A percentile compares a stretch with the other conserved stretches of the same genome.
These are phyloP conservation scores for Coilia nasus DNA, from an alignment of 2,797 vertebrate species.

Conservation along the genomic window DNA sequence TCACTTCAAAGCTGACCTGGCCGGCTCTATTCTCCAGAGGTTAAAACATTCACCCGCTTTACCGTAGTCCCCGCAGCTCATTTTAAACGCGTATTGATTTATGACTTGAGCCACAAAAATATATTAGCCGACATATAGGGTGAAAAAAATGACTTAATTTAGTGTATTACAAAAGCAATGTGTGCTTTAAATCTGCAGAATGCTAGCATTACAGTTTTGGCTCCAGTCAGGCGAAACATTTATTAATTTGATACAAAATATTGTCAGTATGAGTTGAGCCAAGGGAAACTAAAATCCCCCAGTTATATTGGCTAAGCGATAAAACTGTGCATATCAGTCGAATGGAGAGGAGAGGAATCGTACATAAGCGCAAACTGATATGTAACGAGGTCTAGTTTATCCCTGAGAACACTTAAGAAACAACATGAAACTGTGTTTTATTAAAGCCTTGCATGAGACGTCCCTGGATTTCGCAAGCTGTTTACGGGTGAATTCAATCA, in stretches of 20 bases:
- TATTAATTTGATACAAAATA: conserved; percentile 56
- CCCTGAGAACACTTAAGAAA: conserved; percentile 17
- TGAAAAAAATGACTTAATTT: conserved; percentile 35
- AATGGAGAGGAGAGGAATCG: conserved; percentile 14
- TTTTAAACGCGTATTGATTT: conserved; percentile 45
- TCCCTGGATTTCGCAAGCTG: neutral
- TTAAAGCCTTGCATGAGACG: neutral
- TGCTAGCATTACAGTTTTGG: conserved; percentile 21
- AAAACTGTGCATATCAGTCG: conserved; percentile 38
- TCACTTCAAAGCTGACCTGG: conserved; percentile 16
- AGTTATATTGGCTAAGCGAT: conserved; percentile 29
- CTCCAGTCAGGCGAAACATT: conserved; percentile 44
- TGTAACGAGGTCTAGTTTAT: conserved; percentile 10
- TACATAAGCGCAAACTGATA: conserved; percentile 17
- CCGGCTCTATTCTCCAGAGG: conserved; percentile 3
- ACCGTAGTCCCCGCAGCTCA: conserved; percentile 14
- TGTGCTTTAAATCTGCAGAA: conserved; percentile 28
- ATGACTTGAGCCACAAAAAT: conserved; percentile 43
- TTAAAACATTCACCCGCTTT: conserved; percentile 6
- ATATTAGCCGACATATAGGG: conserved; percentile 21
- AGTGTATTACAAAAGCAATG: conserved; percentile 27
- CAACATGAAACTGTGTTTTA: neutral
- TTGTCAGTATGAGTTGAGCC: conserved; percentile 51
- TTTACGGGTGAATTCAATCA: conserved; percentile 11
- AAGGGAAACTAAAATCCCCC: conserved; percentile 44